Base-by-base conservation (phyloP, 2,888 invertebrate species). In the Liodrosophila aerea region DNA sequence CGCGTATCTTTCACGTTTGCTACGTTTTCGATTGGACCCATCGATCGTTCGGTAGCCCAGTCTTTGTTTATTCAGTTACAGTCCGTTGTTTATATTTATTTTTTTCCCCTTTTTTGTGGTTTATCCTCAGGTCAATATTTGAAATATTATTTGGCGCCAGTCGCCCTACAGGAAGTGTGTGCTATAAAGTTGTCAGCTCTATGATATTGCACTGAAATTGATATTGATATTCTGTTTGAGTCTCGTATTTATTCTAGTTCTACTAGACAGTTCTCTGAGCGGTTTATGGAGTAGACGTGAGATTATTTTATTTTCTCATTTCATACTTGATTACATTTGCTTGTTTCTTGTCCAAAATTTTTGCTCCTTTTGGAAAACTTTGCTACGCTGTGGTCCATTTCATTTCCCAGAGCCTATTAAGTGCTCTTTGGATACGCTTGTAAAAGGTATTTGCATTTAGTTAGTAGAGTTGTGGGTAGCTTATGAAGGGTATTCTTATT, bases 391-490 rank as follows among this genome's bases (percentile, higher is more conserved):
- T 12, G 46, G 58, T 22, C 47, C 66, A 18, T 34, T 7, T 45
- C 37, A 57, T 77, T 11, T 82, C 86, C 81, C 81, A 11, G 43
- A 70, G 47, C 76, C 68, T 75, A 86, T 86, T 84, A 77, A 82
- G 67, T 4, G 22, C 5, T 22, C 5, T 22, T 22, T 22, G 2
- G 5, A 22, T 22, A 22, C 22, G 63, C 65, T 9, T 3, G 4
- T 5, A 30, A 22, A 22, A 22, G 22, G 22, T 5, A 2, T 22
- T 22, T 22, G 22, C 22, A 22, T 22, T 22, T 22, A 4, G 22
- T 22, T 22, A 5, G 2, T 22, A 22, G 22, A 22, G 22, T 22
- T 22, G 22, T 22, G 22, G 5, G n/a, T n/a, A n/a, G n/a, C n/a
- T n/a, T 22, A 22, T 2, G 22, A 22, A 22, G 22, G n/a, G n/a